Percentiles rank a stretch among this genome's conserved stretches.
These are phyloP conservation scores for Actias luna DNA, from an alignment of 2,888 invertebrate genomes.

Conservation along the genomic window DNA sequence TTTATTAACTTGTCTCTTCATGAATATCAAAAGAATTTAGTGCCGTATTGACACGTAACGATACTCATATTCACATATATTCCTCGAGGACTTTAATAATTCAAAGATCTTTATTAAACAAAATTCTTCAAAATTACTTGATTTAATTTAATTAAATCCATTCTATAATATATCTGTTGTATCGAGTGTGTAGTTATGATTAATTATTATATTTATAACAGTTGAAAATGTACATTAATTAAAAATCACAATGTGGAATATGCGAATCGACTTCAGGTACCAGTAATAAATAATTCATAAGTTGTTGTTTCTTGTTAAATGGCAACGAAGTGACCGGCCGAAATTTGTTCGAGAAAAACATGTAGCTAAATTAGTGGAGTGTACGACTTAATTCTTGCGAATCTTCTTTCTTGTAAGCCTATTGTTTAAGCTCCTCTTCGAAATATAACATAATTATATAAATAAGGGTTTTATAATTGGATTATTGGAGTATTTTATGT, in stretches of 20 bases:
- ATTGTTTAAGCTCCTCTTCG: constrained; percentile 58
- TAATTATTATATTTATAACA: background rate
- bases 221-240: constrained; percentile 46
- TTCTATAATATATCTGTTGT: background rate
- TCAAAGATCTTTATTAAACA: too few species aligned
- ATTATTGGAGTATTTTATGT: constrained; percentile 49
- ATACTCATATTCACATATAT: background rate
- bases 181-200: background rate
- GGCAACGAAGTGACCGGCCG: constrained; percentile 55
- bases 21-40: too few species aligned
- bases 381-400: constrained; percentile 66
- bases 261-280: constrained; percentile 39
- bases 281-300: constrained; percentile 68
- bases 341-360: constrained; percentile 46
- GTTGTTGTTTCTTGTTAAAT: constrained; percentile 66
- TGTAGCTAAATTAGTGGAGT: constrained; percentile 32
- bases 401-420: constrained; percentile 64
- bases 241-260: constrained; percentile 54
- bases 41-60: too few species aligned
- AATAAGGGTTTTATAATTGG: constrained; percentile 73
- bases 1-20: too few species aligned
- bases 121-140: too few species aligned
- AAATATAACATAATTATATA: constrained; percentile 52
- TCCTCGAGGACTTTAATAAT: background rate
- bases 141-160: background rate